Evolutionary conservation across 2,888 invertebrate genomes (phyloP).

Genomic region (Augiades crinisus): DNA sequence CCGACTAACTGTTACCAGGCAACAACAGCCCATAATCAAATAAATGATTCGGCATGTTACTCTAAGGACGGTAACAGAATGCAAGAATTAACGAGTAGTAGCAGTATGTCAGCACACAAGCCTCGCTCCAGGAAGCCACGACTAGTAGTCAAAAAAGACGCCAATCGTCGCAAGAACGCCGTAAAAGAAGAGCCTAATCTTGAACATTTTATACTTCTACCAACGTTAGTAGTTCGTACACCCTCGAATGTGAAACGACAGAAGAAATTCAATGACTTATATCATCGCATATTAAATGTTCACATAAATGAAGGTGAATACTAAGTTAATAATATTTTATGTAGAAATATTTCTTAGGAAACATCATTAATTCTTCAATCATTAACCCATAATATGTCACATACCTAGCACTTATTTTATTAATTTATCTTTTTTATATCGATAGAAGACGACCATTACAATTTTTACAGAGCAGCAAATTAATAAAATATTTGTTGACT

Average conservation of each 20-base stretch:
- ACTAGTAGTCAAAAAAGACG: conserved; percentile 59
- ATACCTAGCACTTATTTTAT: too few species aligned
- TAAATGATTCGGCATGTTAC: conserved; percentile 28
- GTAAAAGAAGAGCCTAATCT: conserved; percentile 57
- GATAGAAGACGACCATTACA: too few species aligned
- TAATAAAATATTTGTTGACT: too few species aligned
- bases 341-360: too few species aligned
- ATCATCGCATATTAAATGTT: conserved; percentile 64
- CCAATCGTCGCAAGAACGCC: conserved; percentile 47
- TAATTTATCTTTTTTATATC: too few species aligned
- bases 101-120: conserved; percentile 47
- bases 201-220: conserved; percentile 66
- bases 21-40: conserved; percentile 41
- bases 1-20: conserved; percentile 64
- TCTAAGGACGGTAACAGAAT: conserved; percentile 14
- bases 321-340: not conserved
- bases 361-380: too few species aligned
- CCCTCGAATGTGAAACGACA: conserved; percentile 70
- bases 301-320: conserved; percentile 53
- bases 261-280: conserved; percentile 70
- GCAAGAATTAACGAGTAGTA: conserved; percentile 47
- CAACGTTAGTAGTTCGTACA: conserved; percentile 67
- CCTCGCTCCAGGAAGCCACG: conserved; percentile 47
- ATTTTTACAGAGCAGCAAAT: too few species aligned
- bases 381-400: too few species aligned